These are phyloP conservation scores for Stomatorhinus walkeri DNA, from an alignment of 2,797 vertebrate genomes.

Conservation along the genomic window DNA sequence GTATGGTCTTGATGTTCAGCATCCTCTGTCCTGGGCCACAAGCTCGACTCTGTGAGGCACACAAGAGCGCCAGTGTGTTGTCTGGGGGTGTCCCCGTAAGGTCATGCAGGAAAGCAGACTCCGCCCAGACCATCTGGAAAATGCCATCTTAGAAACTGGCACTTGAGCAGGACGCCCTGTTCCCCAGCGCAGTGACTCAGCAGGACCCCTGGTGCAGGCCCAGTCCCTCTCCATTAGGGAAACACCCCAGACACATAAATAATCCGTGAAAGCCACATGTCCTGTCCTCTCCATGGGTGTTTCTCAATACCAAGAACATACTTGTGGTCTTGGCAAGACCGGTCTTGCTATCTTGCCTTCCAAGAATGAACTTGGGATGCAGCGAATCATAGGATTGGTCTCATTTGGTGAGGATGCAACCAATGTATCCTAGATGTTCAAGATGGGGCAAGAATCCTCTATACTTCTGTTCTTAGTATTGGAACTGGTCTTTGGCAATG, in stretches of 20 bases:
- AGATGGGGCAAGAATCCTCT: not conserved
- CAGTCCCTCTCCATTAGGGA: not conserved
- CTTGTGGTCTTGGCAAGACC: not conserved
- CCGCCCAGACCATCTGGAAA: not conserved
- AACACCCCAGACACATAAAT: not conserved
- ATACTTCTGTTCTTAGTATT: not conserved
- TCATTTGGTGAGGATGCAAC: not conserved
- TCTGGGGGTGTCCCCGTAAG: not conserved
- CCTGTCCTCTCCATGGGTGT: not conserved
- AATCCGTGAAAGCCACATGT: not conserved
- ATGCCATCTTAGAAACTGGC: not conserved
- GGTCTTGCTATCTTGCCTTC: not conserved
- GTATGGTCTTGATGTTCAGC: not conserved
- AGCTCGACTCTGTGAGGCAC: not conserved
- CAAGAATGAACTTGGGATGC: not conserved
- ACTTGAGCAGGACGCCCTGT: conserved; percentile 10
- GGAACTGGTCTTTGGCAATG: not conserved
- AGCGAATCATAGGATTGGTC: not conserved
- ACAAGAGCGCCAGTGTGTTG: not conserved
- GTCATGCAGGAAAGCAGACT: not conserved
- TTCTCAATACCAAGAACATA: not conserved
- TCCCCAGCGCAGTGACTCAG: conserved; percentile 7
- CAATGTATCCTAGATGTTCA: not conserved
- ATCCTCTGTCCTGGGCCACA: not conserved
- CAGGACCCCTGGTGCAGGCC: not conserved